These are phyloP conservation scores for Lagenorhynchus albirostris DNA, from an alignment of 2,113 vertebrate genomes.

Conservation along the genomic window DNA sequence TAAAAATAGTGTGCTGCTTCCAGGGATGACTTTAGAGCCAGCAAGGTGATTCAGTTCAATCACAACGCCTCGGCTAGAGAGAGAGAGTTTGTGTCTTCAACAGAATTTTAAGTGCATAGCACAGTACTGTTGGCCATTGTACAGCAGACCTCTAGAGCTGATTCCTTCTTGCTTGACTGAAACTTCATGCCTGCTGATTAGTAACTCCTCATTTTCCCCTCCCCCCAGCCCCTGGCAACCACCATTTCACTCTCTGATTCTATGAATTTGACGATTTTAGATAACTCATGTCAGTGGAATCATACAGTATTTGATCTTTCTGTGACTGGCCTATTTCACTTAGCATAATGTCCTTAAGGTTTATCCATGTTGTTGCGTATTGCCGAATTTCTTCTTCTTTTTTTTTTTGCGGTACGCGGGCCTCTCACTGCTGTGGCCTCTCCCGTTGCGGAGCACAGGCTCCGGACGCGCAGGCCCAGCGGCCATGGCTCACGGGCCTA, in stretches of 20 bases:
- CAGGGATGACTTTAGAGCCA: neutral
- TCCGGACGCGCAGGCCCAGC: no score
- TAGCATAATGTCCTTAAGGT: rapidly evolving
- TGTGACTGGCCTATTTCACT: neutral
- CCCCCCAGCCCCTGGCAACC: neutral
- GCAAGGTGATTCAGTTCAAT: neutral
- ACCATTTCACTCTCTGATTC: neutral
- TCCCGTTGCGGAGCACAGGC: no score
- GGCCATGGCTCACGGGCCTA: no score
- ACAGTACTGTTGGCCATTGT: rapidly evolving
- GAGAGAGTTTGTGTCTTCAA: neutral
- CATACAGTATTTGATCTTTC: neutral
- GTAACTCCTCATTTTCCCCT: neutral
- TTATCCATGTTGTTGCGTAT: rapidly evolving
- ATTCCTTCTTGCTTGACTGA: neutral
- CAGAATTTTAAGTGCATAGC: rapidly evolving
- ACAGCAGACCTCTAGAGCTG: neutral
- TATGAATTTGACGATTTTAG: neutral
- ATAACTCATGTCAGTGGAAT: neutral
- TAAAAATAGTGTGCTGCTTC: neutral
- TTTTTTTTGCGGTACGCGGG: no score
- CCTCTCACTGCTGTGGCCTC: no score
- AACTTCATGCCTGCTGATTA: rapidly evolving
- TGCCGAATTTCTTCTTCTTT: neutral
- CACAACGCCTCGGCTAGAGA: neutral